Conservation (phyloP, 2,113 vertebrate species). For the Bufo gargarizans region DNA sequence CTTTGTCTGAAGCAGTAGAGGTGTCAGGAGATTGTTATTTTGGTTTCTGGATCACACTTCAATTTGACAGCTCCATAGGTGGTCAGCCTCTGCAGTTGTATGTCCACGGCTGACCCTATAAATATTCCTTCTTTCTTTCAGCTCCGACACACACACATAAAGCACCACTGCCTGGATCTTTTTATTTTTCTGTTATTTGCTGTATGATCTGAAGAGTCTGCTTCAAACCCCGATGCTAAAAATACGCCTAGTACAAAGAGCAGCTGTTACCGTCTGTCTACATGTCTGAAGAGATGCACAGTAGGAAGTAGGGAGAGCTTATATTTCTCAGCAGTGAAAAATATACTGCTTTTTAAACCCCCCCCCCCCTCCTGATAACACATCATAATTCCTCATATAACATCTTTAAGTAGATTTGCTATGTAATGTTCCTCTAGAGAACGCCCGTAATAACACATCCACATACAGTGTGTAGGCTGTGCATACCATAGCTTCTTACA, state of each 20-base stretch:
- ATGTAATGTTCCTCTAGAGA: not conserved
- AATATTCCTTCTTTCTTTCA: conserved; percentile 23
- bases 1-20: not conserved
- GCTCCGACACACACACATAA: conserved; percentile 32
- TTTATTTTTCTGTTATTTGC: conserved; percentile 44
- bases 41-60: conserved; percentile 13
- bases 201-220: conserved; percentile 50
- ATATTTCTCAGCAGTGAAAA: conserved; percentile 13
- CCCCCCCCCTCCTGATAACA: not conserved
- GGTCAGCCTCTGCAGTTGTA: conserved; percentile 20
- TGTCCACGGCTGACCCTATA: conserved; percentile 41
- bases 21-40: conserved; percentile 24
- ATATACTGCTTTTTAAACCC: not conserved
- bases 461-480: not conserved
- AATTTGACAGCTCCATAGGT: conserved; percentile 47
- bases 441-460: not conserved
- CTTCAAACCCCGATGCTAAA: conserved; percentile 52
- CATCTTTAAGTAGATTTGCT: not conserved
- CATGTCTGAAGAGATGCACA: conserved; percentile 38
- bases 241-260: conserved; percentile 48
- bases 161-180: conserved; percentile 1
- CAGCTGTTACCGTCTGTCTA: conserved; percentile 53
- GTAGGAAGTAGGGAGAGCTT: conserved; percentile 27
- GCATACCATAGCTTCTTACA: not conserved
- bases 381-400: not conserved